Evolutionary conservation across 2,113 vertebrate genomes (phyloP).

Genomic region (Syngnathus floridae): DNA sequence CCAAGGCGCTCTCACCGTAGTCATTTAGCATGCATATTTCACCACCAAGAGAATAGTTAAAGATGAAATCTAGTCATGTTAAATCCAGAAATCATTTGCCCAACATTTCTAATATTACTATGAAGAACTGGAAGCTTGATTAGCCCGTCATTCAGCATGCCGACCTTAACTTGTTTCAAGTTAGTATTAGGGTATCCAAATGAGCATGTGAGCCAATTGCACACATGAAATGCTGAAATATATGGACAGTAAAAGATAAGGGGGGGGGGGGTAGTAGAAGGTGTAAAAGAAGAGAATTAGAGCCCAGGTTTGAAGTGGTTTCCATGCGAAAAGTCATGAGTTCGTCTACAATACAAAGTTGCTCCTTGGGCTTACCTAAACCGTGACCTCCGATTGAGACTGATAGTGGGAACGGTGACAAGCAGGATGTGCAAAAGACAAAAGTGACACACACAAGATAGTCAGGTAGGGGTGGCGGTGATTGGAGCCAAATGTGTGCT

Average conservation of each 20-base stretch:
- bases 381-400: conserved; percentile 96
- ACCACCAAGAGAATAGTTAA: conserved; percentile 40
- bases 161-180: conserved; percentile 48
- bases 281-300: conserved; percentile 7
- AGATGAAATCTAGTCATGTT: conserved; percentile 45
- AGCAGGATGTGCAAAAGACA: conserved; percentile 76
- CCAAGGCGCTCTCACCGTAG: background rate
- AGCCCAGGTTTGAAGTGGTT: conserved; percentile 30
- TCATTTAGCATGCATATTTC: conserved; percentile 54
- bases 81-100: conserved; percentile 24
- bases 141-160: conserved; percentile 64
- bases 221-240: conserved; percentile 13
- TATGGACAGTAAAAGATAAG: background rate
- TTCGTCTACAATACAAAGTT: conserved; percentile 41
- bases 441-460: conserved; percentile 75
- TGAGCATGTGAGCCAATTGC: conserved; percentile 14
- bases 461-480: conserved; percentile 61
- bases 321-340: conserved; percentile 64
- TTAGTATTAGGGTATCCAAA: conserved; percentile 73
- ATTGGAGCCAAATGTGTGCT: conserved; percentile 63
- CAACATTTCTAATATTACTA: conserved; percentile 26
- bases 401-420: conserved; percentile 80
- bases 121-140: conserved; percentile 36
- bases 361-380: conserved; percentile 81
- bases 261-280: background rate